Evolutionary conservation across 2,888 invertebrate species (phyloP).

Genomic region (Rapana venosa): DNA sequence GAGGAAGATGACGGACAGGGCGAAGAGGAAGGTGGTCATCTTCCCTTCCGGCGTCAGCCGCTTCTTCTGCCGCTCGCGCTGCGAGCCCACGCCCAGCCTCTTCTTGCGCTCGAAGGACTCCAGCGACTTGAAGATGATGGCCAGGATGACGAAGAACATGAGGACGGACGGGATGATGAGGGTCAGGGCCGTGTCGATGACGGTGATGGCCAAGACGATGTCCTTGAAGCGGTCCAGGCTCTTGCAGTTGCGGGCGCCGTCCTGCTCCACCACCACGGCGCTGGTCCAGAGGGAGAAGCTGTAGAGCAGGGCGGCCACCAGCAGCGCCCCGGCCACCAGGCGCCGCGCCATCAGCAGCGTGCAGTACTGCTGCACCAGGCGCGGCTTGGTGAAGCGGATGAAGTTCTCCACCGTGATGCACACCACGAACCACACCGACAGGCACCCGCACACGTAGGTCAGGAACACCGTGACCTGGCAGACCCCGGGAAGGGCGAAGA

Average conservation of each 20-base stretch:
- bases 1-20: conserved; percentile 47
- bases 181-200: conserved; percentile 40
- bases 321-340: conserved; percentile 41
- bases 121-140: conserved; percentile 34
- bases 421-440: conserved; percentile 53
- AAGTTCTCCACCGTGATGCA: conserved; percentile 51
- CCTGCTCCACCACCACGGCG: conserved; percentile 46
- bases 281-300: conserved; percentile 58
- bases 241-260: conserved; percentile 38
- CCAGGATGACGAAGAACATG: conserved; percentile 37
- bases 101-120: conserved; percentile 34
- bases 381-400: conserved; percentile 53
- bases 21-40: conserved; percentile 47
- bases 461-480: conserved; percentile 49
- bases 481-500: conserved; percentile 77
- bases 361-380: conserved; percentile 52
- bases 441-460: conserved; percentile 49
- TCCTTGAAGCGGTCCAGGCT: conserved; percentile 1
- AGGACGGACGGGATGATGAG: conserved; percentile 35
- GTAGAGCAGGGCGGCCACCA: conserved; percentile 51
- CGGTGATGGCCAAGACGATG: conserved; percentile 24
- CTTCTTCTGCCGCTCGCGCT: neutral
- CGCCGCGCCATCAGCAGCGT: conserved; percentile 47
- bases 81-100: neutral
- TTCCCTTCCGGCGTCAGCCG: conserved; percentile 43